These are phyloP conservation scores for Chelidonichthys spinosus DNA, from an alignment of 2,797 vertebrate species.

Conservation along the genomic window DNA sequence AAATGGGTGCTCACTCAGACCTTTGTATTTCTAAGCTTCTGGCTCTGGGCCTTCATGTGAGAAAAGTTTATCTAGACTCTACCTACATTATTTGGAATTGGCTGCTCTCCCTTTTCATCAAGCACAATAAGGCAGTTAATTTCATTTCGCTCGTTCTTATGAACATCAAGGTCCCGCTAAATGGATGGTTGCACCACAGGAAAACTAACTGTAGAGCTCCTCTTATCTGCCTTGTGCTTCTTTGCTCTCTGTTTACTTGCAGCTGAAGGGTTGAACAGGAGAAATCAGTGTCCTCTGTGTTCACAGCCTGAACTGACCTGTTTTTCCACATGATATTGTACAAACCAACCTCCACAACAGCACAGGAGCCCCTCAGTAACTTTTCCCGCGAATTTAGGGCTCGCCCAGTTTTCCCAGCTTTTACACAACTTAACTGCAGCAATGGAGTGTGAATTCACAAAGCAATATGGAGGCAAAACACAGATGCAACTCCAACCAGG, in stretches of 20 bases:
- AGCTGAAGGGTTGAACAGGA: conserved; percentile 1
- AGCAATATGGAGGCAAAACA: conserved; percentile 54
- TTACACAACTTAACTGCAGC: conserved; percentile 59
- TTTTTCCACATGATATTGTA: not conserved
- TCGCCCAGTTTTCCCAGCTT: not conserved
- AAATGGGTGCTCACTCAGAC: not conserved
- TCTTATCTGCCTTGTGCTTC: too few species aligned
- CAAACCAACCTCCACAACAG: conserved; percentile 18
- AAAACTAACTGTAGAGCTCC: not conserved
- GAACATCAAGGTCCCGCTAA: not conserved
- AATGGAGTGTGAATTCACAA: conserved; percentile 66
- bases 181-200: not conserved
- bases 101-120: not conserved
- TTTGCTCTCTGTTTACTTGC: not conserved
- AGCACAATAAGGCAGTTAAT: not conserved
- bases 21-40: not conserved
- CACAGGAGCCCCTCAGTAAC: conserved; percentile 21
- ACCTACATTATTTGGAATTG: not conserved
- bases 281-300: conserved; percentile 15
- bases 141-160: not conserved
- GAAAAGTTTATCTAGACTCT: not conserved
- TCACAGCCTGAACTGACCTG: not conserved
- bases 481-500: conserved; percentile 77
- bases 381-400: conserved; percentile 15
- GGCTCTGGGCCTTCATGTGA: not conserved